These are phyloP conservation scores for Hemicordylus capensis DNA, from an alignment of 2,113 vertebrate genomes.

Conservation along the genomic window DNA sequence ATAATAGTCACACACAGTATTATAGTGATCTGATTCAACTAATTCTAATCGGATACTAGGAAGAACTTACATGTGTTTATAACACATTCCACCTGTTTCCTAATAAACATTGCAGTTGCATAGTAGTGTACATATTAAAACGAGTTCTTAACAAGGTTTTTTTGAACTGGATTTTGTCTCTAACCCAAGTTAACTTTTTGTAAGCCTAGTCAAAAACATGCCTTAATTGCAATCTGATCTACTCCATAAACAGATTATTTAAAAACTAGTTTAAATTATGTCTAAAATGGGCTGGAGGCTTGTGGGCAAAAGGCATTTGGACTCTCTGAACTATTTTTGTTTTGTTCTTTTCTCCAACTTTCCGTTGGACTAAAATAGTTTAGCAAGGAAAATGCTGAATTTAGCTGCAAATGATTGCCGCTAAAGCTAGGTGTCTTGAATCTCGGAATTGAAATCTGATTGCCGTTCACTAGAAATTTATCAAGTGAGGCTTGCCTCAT, in stretches of 20 bases:
- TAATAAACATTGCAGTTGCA: background rate
- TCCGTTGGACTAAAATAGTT: conserved; percentile 64
- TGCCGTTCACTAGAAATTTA: background rate
- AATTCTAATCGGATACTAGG: background rate
- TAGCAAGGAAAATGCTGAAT: conserved; percentile 52
- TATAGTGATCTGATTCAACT: background rate
- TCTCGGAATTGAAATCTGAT: background rate
- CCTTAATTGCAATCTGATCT: background rate
- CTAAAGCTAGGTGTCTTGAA: conserved; percentile 20
- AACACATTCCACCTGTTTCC: background rate
- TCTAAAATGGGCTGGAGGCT: conserved; percentile 14
- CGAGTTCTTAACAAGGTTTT: background rate
- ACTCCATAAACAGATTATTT: background rate
- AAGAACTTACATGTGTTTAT: background rate
- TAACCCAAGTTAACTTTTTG: conserved; percentile 12
- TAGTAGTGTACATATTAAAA: background rate
- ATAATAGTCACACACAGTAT: background rate
- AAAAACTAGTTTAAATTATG: conserved; percentile 25
- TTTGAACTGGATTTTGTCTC: background rate
- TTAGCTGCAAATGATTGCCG: conserved; percentile 38
- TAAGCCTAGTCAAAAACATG: conserved; percentile 18
- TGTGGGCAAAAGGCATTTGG: conserved; percentile 30
- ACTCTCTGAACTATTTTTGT: conserved; percentile 47
- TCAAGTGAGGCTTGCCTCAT: background rate
- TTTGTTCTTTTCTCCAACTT: conserved; percentile 58